Evolutionary conservation across 1,140 invertebrate genomes (phyloP), one percentile per base, ranked within the genome.

Genomic region (Lepidurus couesii): DNA sequence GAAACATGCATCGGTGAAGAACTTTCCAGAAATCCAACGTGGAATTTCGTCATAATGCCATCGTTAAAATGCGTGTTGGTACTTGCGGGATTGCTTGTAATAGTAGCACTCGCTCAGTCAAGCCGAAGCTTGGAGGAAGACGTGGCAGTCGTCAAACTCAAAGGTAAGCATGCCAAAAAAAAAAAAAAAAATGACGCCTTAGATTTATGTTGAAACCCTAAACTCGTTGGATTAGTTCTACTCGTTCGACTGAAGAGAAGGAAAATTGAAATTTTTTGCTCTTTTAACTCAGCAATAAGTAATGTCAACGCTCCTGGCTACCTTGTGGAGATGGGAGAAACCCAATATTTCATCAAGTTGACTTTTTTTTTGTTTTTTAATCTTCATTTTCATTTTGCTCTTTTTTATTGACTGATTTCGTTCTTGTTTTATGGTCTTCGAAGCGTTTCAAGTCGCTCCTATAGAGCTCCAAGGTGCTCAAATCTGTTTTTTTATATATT

Each of bases 241-340:
- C 34, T 34, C 34, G 34, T 34, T 34, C 34, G 2, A 34, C 3
- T 21, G 8, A 10, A n/a, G 6, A 65, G 53, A 65, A 65, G 21
- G 7, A n/a, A 7, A 16, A 11, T 65, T 65, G 16, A n/a, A 7
- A 13, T 65, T 65, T 65, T 65, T 65, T 65, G 53, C 53, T 13
- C 53, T 65, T 9, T 65, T n/a, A 65, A 21, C 53, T 65, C 13
- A 21, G 10, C 53, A 65, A 65, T 65, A 65, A 65, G 16, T 13
- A 65, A 65, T 65, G 53, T 65, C 53, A 65, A 65, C 53, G 53
- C 53, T 65, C 53, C 53, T 65, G 53, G 53, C 53, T 65, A 65
- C 53, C 47, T 65, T 65, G 53, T 21, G 53, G 16, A 13, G 21
- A 13, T 5, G 21, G 53, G 21, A 65, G 53, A 65, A 65, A 65